phyloP scores from a whole-genome alignment of 2,888 invertebrate genomes.

The Ormia ochracea region DNA sequence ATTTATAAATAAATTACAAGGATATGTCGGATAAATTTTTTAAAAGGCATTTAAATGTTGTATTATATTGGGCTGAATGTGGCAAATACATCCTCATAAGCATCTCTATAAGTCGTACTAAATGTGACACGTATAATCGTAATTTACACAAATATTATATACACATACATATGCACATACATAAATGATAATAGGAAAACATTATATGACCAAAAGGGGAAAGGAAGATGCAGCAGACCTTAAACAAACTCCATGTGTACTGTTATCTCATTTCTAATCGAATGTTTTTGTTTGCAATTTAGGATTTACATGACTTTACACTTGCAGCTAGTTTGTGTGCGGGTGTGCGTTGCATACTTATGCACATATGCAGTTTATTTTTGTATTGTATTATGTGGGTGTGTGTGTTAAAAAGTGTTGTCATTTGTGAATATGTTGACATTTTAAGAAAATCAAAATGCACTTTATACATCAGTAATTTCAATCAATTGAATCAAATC shows the following conservation, averaged over 20 bases:
- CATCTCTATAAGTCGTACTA: not conserved
- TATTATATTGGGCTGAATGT: too few relatives aligned
- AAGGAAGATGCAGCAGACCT: not conserved
- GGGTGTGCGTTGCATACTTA: not conserved
- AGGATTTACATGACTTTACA: constrained; percentile 47
- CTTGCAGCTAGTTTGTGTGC: not conserved
- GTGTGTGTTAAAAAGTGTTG: not conserved
- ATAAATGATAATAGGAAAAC: not conserved
- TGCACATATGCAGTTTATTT: not conserved
- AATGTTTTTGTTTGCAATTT: constrained; percentile 36
- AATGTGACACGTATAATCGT: not conserved
- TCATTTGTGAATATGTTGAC: constrained; percentile 43
- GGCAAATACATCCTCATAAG: not conserved
- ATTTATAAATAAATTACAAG: too few relatives aligned
- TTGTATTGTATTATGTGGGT: not conserved
- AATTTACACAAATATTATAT: not conserved
- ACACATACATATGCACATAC: too few relatives aligned
- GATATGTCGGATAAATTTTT: too few relatives aligned
- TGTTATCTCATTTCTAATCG: constrained; percentile 25
- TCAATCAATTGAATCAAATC: constrained; percentile 62
- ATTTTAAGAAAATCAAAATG: constrained; percentile 60
- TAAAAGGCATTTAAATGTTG: too few relatives aligned
- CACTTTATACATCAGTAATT: constrained; percentile 64
- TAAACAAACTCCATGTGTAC: constrained; percentile 11
- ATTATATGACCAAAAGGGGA: not conserved